These are phyloP conservation scores for Neosalanx taihuensis DNA, from an alignment of 2,797 vertebrate species.

Conservation along the genomic window DNA sequence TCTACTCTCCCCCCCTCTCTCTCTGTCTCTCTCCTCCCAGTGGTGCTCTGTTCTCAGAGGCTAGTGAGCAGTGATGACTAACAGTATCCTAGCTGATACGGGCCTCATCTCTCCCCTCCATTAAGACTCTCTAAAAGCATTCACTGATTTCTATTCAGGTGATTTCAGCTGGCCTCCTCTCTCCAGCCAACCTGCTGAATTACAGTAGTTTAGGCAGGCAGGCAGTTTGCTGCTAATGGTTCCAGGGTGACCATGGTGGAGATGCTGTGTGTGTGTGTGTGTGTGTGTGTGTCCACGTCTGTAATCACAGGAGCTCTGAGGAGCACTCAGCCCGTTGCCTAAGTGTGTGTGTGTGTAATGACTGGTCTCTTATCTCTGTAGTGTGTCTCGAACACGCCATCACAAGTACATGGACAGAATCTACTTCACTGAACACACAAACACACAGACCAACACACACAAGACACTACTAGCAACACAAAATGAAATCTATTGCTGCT, in stretches of 20 bases:
- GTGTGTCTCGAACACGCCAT: background rate
- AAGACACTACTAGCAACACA: too few relatives aligned
- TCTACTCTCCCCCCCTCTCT: background rate
- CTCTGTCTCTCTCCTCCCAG: background rate
- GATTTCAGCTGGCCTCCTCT: conserved; percentile 5
- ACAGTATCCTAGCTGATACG: background rate
- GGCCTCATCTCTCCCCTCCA: background rate
- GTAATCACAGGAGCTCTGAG: background rate
- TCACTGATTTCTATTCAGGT: background rate
- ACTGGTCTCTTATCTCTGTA: background rate
- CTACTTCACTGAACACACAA: background rate
- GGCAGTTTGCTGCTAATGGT: background rate
- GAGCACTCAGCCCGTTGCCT: background rate
- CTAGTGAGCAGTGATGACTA: background rate
- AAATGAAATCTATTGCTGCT: too few relatives aligned
- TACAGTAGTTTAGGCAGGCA: background rate
- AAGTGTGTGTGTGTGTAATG: background rate
- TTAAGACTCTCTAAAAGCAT: background rate
- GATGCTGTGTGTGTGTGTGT: conserved; percentile 3
- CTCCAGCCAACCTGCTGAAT: background rate
- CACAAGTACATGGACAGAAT: background rate
- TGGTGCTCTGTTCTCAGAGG: background rate
- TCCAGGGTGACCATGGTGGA: background rate
- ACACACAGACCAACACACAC: background rate
- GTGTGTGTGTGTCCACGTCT: conserved; percentile 1